Percentiles rank a stretch among this genome's conserved stretches.
These are phyloP conservation scores for Antechinus flavipes DNA, from an alignment of 2,113 vertebrate species.

Conservation along the genomic window DNA sequence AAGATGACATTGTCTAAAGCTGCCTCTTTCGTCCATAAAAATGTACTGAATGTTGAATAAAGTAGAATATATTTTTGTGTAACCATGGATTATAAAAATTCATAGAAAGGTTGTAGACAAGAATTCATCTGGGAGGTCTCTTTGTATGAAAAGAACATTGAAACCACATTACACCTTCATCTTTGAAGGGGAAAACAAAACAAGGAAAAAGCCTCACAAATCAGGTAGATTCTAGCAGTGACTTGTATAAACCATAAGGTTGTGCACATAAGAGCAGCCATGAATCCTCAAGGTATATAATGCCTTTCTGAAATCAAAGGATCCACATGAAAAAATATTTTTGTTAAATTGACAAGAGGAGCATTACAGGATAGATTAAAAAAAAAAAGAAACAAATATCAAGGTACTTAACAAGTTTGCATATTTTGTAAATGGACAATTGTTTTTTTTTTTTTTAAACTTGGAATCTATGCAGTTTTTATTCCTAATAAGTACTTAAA, in stretches of 20 bases:
- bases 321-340: neutral
- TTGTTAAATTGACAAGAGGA: neutral
- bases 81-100: conserved; percentile 49
- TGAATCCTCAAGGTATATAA: neutral
- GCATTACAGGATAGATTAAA: neutral
- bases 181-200: conserved; percentile 78
- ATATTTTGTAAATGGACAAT: neutral
- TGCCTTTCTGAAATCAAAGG: neutral
- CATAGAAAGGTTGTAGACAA: conserved; percentile 62
- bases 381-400: neutral
- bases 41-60: conserved; percentile 45
- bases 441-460: neutral
- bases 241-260: neutral
- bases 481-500: neutral
- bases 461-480: neutral
- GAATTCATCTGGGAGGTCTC: conserved; percentile 34
- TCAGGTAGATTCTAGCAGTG: neutral
- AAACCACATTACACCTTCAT: conserved; percentile 65
- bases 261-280: neutral
- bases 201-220: neutral
- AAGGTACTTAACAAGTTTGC: neutral
- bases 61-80: conserved; percentile 47
- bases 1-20: conserved; percentile 42
- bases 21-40: conserved; percentile 2
- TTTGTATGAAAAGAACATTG: conserved; percentile 71